A percentile compares a stretch with the other conserved stretches of the same genome.
phyloP scores from a whole-genome alignment of 2,888 invertebrate genomes.

The Pediacus dermestoides region DNA sequence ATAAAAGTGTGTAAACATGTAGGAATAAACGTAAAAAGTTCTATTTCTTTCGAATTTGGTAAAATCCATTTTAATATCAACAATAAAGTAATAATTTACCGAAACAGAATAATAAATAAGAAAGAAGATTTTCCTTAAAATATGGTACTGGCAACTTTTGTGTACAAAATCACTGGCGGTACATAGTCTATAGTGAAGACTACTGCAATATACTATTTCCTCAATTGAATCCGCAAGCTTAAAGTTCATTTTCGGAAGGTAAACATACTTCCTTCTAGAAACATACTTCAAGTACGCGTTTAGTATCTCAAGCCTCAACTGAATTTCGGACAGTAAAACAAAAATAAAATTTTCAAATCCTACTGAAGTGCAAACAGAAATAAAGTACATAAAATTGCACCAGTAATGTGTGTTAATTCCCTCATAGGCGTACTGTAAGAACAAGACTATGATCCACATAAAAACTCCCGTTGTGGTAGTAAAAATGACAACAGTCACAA shows the following conservation, averaged over 20 bases:
- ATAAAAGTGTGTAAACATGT: background rate
- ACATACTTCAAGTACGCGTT: background rate
- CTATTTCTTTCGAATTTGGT: no score
- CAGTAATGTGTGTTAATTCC: no score
- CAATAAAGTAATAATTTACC: slow-evolving; percentile 2
- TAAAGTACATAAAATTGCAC: background rate
- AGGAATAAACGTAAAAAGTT: no score
- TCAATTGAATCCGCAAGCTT: no score
- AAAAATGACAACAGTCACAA: no score
- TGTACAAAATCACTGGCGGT: background rate
- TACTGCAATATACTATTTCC: background rate
- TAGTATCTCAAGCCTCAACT: background rate
- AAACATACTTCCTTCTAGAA: background rate
- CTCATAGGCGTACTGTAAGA: no score
- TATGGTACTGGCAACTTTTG: slow-evolving; percentile 2
- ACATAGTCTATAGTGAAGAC: slow-evolving; percentile 3
- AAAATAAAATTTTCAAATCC: background rate
- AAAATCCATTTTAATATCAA: slow-evolving; percentile 4
- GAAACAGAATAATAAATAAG: background rate
- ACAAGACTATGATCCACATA: no score
- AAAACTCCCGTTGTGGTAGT: no score
- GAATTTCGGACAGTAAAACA: background rate
- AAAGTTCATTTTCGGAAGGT: no score
- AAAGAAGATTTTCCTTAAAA: background rate
- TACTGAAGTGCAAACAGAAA: background rate